These are phyloP conservation scores for Latrodectus elegans DNA, from an alignment of 2,888 invertebrate genomes.

Conservation along the genomic window DNA sequence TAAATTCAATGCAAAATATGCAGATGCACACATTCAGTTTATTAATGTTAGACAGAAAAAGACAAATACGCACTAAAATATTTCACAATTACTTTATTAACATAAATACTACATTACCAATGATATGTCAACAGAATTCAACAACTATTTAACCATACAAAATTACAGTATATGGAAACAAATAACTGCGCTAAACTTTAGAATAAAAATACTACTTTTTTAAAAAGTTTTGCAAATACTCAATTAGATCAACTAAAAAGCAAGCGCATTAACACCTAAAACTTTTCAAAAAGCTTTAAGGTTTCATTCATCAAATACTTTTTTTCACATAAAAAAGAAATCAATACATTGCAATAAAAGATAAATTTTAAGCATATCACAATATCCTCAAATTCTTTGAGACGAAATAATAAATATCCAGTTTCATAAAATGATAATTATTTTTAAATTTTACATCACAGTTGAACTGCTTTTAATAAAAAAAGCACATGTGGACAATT, in stretches of 20 bases:
- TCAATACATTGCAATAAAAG: too few relatives aligned
- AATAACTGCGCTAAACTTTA: conserved; percentile 20
- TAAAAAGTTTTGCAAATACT: conserved; percentile 6
- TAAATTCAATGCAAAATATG: too few relatives aligned
- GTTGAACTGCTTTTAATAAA: too few relatives aligned
- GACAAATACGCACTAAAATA: background rate
- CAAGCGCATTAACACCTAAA: background rate
- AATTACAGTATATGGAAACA: conserved; percentile 8
- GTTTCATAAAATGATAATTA: too few relatives aligned
- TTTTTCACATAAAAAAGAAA: too few relatives aligned
- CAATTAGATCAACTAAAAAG: background rate
- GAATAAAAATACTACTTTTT: background rate
- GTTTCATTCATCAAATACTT: background rate
- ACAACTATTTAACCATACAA: conserved; percentile 33
- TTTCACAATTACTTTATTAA: conserved; percentile 55
- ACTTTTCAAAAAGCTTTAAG: conserved; percentile 12
- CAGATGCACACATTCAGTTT: too few relatives aligned
- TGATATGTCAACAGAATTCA: conserved; percentile 60
- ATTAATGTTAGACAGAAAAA: too few relatives aligned
- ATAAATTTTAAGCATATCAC: too few relatives aligned
- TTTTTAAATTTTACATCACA: too few relatives aligned
- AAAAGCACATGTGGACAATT: too few relatives aligned
- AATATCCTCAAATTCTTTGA: too few relatives aligned
- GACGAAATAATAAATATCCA: too few relatives aligned
- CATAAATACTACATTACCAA: conserved; percentile 47